phyloP scores from a whole-genome alignment of 2,113 vertebrate species.

The Python bivittatus region DNA sequence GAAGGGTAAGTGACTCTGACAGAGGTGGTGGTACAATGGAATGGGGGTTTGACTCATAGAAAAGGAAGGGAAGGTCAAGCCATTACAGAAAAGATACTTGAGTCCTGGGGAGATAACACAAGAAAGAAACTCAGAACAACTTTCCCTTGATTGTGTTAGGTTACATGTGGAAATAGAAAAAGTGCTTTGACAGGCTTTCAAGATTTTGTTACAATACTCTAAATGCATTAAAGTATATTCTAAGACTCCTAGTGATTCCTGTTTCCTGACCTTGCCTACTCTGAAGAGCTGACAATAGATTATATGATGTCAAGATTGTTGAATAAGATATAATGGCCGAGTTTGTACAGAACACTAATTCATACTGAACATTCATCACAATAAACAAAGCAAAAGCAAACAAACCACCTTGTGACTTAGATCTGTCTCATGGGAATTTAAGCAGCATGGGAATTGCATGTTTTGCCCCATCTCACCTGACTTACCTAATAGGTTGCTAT shows the following conservation, averaged over 20 bases:
- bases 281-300: neutral
- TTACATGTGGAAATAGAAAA: too few relatives aligned
- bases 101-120: too few relatives aligned
- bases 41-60: too few relatives aligned
- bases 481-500: conserved; percentile 37
- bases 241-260: neutral
- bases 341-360: neutral
- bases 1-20: too few relatives aligned
- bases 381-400: neutral
- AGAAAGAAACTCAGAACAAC: too few relatives aligned
- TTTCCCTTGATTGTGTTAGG: too few relatives aligned
- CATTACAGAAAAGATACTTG: too few relatives aligned
- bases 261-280: neutral
- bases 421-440: neutral
- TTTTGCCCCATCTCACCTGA: neutral
- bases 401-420: neutral
- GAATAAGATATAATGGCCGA: neutral
- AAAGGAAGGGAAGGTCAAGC: too few relatives aligned
- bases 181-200: neutral
- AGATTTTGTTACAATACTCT: neutral
- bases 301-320: neutral
- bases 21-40: too few relatives aligned
- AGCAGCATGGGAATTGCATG: neutral
- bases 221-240: neutral
- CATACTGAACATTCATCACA: neutral